These are phyloP conservation scores for Pantherophis vulpinus DNA, from an alignment of 2,797 vertebrate species.

Conservation along the genomic window DNA sequence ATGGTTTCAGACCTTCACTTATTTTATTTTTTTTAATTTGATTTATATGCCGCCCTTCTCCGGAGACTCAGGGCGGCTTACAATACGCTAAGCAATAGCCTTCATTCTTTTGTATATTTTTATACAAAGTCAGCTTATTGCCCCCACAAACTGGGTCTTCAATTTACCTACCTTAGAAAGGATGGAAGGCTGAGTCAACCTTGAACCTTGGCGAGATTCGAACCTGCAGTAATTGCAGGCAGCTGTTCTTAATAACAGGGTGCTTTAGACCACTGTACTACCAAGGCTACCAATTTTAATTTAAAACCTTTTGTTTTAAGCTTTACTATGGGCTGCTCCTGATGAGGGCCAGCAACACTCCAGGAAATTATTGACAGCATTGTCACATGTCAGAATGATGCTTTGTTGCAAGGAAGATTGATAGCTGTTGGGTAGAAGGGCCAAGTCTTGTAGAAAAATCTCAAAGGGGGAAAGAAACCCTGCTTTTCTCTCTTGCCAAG, in stretches of 20 bases:
- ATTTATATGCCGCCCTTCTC: too few species aligned
- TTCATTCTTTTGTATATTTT: too few species aligned
- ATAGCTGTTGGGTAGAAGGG: neutral
- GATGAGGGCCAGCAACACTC: neutral
- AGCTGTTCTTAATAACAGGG: too few species aligned
- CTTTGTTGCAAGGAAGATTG: neutral
- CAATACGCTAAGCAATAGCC: too few species aligned
- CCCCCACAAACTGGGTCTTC: too few species aligned
- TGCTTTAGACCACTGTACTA: too few species aligned
- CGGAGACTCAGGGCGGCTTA: too few species aligned
- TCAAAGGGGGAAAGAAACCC: neutral
- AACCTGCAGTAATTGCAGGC: too few species aligned
- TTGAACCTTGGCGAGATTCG: too few species aligned
- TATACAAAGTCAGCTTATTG: too few species aligned
- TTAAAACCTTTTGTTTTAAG: neutral
- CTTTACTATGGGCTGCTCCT: neutral
- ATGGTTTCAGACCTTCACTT: neutral
- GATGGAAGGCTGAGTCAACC: too few species aligned
- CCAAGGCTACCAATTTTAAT: neutral
- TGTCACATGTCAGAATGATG: neutral
- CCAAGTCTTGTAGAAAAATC: neutral
- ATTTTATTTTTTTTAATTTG: neutral
- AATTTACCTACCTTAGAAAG: too few species aligned
- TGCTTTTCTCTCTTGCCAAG: neutral
- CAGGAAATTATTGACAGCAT: neutral